phyloP scores from a whole-genome alignment of 2,113 vertebrate species.

The Hystrix cristata region DNA sequence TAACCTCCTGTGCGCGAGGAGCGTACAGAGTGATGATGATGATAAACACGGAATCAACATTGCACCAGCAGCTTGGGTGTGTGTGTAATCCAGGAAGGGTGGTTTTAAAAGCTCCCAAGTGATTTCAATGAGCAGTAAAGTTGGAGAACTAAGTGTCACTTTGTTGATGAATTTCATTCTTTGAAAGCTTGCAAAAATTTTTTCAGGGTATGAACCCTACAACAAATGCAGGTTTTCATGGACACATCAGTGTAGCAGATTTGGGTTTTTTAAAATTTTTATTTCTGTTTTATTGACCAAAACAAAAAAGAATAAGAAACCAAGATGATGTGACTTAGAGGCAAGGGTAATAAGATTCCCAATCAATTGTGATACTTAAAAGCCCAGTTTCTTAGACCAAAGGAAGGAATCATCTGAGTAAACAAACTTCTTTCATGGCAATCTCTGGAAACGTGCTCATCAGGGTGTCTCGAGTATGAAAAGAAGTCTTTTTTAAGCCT shows the following conservation, averaged over 20 bases:
- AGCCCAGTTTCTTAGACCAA: neutral
- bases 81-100: neutral
- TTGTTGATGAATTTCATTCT: neutral
- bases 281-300: neutral
- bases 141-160: neutral
- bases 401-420: neutral
- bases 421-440: neutral
- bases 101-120: neutral
- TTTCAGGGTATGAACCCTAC: slow-evolving; percentile 1
- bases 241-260: neutral
- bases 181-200: neutral
- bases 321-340: neutral
- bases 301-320: neutral
- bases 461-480: neutral
- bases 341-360: neutral
- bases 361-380: neutral
- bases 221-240: neutral
- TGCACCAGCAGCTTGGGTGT: neutral
- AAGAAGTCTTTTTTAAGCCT: neutral
- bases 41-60: neutral
- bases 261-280: neutral
- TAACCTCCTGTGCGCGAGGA: neutral
- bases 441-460: neutral
- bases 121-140: neutral
- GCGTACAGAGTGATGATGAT: neutral